Conservation (phyloP, 2,888 invertebrate genomes). For the Aricia artaxerxes region DNA sequence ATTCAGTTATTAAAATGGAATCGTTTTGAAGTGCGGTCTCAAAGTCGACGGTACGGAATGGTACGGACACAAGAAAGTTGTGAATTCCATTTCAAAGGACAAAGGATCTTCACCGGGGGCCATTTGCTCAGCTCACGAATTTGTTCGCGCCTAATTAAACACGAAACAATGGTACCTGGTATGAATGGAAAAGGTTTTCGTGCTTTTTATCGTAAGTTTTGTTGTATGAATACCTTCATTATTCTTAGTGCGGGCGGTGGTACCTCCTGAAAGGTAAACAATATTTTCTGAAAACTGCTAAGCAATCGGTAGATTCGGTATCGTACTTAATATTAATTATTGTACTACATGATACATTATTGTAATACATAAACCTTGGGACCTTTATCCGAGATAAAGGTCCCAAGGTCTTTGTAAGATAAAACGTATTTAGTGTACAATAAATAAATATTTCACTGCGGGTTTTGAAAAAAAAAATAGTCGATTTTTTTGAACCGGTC, state of each 20-base stretch:
- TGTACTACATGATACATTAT: no score
- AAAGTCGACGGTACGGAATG: conserved; percentile 52
- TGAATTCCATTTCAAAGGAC: conserved; percentile 71
- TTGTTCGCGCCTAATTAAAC: conserved; percentile 79
- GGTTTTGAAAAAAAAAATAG: no score
- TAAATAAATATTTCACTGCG: no score
- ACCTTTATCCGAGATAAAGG: no score
- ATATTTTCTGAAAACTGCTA: not conserved
- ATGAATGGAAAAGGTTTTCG: conserved; percentile 54
- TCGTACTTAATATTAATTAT: no score
- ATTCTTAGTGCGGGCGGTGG: not conserved
- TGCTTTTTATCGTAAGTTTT: conserved; percentile 48
- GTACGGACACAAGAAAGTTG: conserved; percentile 71
- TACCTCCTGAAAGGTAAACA: not conserved
- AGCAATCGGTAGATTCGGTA: not conserved
- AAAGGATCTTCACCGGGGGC: conserved; percentile 68
- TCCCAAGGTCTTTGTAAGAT: no score
- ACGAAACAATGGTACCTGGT: conserved; percentile 61
- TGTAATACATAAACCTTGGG: no score
- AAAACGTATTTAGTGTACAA: no score
- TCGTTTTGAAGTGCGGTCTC: conserved; percentile 62
- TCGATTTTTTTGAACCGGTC: no score
- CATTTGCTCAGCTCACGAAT: conserved; percentile 72
- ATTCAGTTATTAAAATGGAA: conserved; percentile 70
- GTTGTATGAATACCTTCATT: conserved; percentile 6